Base-by-base conservation (phyloP, 2,888 invertebrate genomes). In the Eristalinus aeneus region DNA sequence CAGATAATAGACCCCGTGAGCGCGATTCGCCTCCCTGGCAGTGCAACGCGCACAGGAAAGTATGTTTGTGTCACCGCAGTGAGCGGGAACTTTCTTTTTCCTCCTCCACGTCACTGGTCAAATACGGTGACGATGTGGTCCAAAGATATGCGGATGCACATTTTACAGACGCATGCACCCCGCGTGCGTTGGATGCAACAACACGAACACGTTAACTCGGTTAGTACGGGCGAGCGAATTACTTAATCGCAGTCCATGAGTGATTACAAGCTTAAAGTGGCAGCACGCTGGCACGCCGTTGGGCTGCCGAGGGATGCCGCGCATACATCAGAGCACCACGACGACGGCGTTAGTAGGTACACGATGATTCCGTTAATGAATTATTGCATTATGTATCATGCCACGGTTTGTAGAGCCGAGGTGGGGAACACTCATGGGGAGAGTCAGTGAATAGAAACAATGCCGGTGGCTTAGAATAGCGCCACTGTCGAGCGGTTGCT, bases 311-410 rank as follows among this genome's bases (percentile, higher is more conserved):
- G 23, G 1, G 12, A 1, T 1, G 8, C 4, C 53, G 20, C 22
- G 31, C 56, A 68, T 72, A 68, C 63, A 73, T 23, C 34, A 56
- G 60, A 46, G 61, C 46, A 60, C 20, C 27, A 32, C 27, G 60
- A 31, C 61, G 53, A 32, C 53, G 20, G 39, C 53, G 31, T 56
- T 39, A 31, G 46, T 31, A 69, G 46, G 72, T 68, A 75, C 12
- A 72, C 27, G 63, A 75, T 68, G 76, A 72, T 53, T 68, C 64
- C 39, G 53, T 73, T 80, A 72, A 79, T 84, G 75, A 79, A 79
- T 85, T 76, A 76, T 85, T 85, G 72, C 72, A 80, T 85, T 76
- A 80, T 80, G 68, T 85, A 76, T 80, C 12, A 54, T 46, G 72
- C 56, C 34, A 80, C 75, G 67, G 61, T 75, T 67, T 36, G 77